Conservation (phyloP, 2,888 invertebrate species). For the Caprella mutica region DNA sequence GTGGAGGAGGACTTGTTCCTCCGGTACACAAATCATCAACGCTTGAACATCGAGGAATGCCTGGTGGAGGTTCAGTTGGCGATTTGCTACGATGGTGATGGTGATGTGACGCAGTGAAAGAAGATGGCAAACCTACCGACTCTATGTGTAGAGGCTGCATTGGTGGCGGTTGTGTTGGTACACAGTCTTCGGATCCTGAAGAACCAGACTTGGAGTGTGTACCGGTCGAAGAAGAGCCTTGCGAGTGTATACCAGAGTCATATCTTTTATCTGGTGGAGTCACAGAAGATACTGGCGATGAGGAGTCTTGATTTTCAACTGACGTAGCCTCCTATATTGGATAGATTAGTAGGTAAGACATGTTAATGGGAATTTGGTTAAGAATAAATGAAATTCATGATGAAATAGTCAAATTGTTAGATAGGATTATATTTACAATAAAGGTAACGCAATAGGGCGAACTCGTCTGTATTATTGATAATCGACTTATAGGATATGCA, state of each 20-base stretch:
- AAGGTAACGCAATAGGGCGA: too few relatives aligned
- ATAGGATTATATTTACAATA: too few relatives aligned
- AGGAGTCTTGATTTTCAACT: constrained; percentile 7
- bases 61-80: not conserved
- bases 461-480: too few relatives aligned
- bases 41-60: constrained; percentile 26
- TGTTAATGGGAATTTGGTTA: too few relatives aligned
- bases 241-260: constrained; percentile 33
- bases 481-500: too few relatives aligned
- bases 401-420: too few relatives aligned
- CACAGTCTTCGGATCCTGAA: constrained; percentile 30
- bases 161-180: constrained; percentile 17
- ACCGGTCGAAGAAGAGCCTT: constrained; percentile 30
- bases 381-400: too few relatives aligned
- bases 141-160: not conserved
- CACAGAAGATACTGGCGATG: constrained; percentile 31
- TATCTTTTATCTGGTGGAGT: constrained; percentile 32
- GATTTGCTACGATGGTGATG: not conserved
- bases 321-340: constrained; percentile 6
- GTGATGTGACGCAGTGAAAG: not conserved
- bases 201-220: constrained; percentile 33
- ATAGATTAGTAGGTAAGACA: too few relatives aligned
- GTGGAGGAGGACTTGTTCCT: constrained; percentile 18
- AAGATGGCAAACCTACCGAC: not conserved
- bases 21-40: constrained; percentile 27